Percentiles rank a stretch among this genome's conserved stretches.
phyloP scores from a whole-genome alignment of 2,113 vertebrate species.

The Orcinus orca region DNA sequence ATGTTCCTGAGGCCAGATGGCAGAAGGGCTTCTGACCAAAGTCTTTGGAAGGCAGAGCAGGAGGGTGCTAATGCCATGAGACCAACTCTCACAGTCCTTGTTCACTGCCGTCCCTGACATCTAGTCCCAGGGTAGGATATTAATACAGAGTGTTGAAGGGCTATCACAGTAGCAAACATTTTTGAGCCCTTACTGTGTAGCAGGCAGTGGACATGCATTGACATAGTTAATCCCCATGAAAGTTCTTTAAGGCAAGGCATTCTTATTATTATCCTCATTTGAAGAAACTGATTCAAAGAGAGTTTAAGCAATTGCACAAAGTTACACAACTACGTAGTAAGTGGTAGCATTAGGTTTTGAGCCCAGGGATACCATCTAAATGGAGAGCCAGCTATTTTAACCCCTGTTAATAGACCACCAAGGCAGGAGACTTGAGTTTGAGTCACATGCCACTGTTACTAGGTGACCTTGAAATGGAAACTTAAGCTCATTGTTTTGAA shows the following conservation, averaged over 20 bases:
- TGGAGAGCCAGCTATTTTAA: background rate
- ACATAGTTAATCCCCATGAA: background rate
- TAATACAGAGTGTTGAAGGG: background rate
- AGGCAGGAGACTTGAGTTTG: background rate
- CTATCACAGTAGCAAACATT: background rate
- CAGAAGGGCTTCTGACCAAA: background rate
- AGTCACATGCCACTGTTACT: background rate
- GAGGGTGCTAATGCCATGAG: background rate
- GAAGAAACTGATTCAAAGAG: background rate
- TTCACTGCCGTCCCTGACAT: background rate
- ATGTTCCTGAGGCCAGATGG: background rate
- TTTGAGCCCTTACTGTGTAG: background rate
- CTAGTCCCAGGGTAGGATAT: background rate
- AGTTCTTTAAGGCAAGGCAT: background rate
- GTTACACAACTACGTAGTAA: background rate
- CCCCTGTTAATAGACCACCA: background rate
- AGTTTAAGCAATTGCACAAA: background rate
- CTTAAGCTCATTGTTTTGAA: background rate
- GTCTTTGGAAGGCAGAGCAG: background rate
- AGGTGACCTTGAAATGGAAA: background rate
- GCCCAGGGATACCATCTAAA: background rate
- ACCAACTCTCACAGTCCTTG: background rate
- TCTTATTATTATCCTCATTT: background rate
- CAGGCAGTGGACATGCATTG: background rate
- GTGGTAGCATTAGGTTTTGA: background rate